Evolutionary conservation across 2,113 vertebrate species (phyloP).

Genomic region (Odocoileus hemionus): DNA sequence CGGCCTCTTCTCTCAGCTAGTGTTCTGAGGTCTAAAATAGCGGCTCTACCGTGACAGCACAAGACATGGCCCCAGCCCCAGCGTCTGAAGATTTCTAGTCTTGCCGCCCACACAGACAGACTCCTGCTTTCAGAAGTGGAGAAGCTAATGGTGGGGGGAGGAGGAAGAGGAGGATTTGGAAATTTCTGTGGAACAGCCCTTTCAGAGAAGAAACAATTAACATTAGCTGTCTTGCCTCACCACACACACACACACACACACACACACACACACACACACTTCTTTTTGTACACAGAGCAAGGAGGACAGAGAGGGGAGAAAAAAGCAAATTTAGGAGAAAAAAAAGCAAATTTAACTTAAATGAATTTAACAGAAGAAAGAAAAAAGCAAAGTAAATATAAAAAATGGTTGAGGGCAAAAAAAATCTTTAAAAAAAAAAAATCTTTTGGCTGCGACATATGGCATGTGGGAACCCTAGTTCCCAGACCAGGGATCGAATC

Average conservation of each 20-base stretch:
- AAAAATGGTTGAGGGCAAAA: not conserved
- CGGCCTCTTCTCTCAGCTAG: not conserved
- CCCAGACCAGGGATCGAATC: not conserved
- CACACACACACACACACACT: not conserved
- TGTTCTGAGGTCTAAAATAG: constrained; percentile 58
- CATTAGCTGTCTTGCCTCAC: not conserved
- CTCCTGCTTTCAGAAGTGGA: not conserved
- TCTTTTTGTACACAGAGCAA: not conserved
- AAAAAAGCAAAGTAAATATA: not conserved
- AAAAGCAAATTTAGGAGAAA: not conserved
- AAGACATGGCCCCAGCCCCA: not conserved
- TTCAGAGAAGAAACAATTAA: not conserved
- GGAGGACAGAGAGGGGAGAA: not conserved
- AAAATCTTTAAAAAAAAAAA: not conserved
- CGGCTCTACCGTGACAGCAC: constrained; percentile 46
- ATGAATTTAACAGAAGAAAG: not conserved
- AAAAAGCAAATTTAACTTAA: not conserved
- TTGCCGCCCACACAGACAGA: constrained; percentile 45
- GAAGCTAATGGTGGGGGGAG: not conserved
- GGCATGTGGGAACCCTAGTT: not conserved
- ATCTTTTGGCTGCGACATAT: not conserved
- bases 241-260: too few relatives aligned
- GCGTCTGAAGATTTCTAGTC: constrained; percentile 13
- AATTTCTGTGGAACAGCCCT: not conserved
- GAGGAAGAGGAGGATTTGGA: not conserved